Conservation (phyloP, 2,113 vertebrate genomes). For the Dromaius novaehollandiae region DNA sequence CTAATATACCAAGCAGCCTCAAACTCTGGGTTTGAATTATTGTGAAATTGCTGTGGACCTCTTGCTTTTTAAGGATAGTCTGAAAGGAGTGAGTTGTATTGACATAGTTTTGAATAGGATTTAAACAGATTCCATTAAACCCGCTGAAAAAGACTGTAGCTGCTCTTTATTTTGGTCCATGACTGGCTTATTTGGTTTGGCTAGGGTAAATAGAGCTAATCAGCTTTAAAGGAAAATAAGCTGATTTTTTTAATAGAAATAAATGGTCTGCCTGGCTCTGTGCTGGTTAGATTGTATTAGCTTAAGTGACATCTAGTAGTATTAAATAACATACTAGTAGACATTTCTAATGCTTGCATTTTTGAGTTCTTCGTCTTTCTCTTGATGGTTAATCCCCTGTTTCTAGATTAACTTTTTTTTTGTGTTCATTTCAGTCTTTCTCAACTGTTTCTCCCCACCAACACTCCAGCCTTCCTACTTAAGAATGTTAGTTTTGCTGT, state of each 20-base stretch:
- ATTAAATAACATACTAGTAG: background rate
- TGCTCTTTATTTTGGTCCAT: background rate
- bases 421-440: background rate
- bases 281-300: background rate
- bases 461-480: background rate
- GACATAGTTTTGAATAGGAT: fast-evolving
- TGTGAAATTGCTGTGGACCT: background rate
- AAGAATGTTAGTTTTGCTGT: background rate
- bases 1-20: background rate
- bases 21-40: background rate
- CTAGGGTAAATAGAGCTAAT: background rate
- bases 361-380: background rate
- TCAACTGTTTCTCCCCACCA: background rate
- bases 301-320: background rate
- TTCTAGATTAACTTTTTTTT: background rate
- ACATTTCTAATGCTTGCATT: background rate
- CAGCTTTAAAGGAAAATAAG: constrained; percentile 39
- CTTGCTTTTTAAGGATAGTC: background rate
- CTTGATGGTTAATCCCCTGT: background rate
- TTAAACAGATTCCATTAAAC: background rate
- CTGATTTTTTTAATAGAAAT: background rate
- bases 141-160: background rate
- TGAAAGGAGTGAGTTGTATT: background rate
- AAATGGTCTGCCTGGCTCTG: background rate
- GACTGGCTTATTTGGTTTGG: constrained; percentile 4